These are phyloP conservation scores for Chaenogobius annularis DNA, from an alignment of 2,113 vertebrate genomes.

Conservation along the genomic window DNA sequence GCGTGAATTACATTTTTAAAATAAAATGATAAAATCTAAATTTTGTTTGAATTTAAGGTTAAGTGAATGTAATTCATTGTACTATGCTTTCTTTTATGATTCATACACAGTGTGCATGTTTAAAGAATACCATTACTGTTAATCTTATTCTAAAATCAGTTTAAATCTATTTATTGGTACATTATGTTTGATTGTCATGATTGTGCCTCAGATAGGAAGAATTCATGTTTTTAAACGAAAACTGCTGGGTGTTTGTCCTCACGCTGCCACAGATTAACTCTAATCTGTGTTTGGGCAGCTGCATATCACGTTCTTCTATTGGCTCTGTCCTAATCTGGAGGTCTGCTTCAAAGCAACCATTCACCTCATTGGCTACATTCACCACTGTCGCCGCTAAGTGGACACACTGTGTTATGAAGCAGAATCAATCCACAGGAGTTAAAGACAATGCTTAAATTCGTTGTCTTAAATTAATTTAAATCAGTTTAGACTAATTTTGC, in stretches of 20 bases:
- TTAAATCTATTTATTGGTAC: not conserved
- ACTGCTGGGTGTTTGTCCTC: constrained; percentile 36
- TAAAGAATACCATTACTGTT: not conserved
- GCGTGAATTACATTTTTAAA: not conserved
- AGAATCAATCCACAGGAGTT: not conserved
- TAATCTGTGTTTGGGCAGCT: constrained; percentile 63
- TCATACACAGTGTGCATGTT: not conserved
- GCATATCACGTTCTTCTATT: constrained; percentile 44
- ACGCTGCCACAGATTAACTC: constrained; percentile 59
- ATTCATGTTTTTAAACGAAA: not conserved
- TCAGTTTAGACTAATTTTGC: not conserved
- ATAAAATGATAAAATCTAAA: not conserved
- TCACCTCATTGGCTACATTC: constrained; percentile 44
- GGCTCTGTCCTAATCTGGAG: constrained; percentile 63
- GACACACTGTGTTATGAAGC: not conserved
- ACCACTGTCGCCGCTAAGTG: not conserved
- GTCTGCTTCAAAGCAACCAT: constrained; percentile 20
- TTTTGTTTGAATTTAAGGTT: not conserved
- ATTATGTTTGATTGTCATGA: not conserved
- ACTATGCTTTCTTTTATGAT: not conserved
- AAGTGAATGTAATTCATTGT: not conserved
- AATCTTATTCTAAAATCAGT: not conserved
- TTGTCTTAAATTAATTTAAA: not conserved
- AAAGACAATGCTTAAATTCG: not conserved
- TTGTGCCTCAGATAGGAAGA: not conserved